Conservation (phyloP, 2,888 invertebrate genomes). For the Meandrusa payeni region DNA sequence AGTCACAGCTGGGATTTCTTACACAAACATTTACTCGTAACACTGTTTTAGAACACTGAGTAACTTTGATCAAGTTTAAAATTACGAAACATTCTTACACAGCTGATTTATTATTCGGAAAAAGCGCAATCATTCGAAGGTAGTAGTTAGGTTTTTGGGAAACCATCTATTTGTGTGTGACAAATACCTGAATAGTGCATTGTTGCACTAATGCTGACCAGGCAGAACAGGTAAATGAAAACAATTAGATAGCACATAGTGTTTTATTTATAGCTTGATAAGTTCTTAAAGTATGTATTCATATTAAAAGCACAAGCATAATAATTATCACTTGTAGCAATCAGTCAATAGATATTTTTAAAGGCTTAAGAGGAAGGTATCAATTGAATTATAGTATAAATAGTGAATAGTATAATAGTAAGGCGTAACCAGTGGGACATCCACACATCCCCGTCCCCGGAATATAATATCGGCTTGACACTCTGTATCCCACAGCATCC, state of each 20-base stretch:
- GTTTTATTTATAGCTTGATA: slow-evolving; percentile 68
- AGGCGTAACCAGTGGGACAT: slow-evolving; percentile 75
- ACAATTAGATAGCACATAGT: slow-evolving; percentile 54
- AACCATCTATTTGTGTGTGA: too few species aligned
- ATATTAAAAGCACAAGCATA: slow-evolving; percentile 79
- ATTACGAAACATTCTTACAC: too few species aligned
- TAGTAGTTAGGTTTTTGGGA: too few species aligned
- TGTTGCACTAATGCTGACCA: too few species aligned
- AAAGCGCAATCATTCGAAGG: too few species aligned
- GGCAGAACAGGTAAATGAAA: slow-evolving; percentile 34
- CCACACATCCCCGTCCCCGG: slow-evolving; percentile 54
- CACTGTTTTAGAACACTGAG: too few species aligned
- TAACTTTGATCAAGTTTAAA: too few species aligned
- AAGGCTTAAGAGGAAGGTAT: slow-evolving; percentile 70
- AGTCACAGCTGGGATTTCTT: too few species aligned
- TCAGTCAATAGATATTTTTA: slow-evolving; percentile 72
- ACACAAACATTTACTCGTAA: too few species aligned
- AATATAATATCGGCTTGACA: slow-evolving; percentile 41
- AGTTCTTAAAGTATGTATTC: slow-evolving; percentile 65
- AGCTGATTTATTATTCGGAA: too few species aligned
- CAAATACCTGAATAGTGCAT: too few species aligned
- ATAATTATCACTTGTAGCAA: slow-evolving; percentile 68
- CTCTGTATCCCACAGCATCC: slow-evolving; percentile 50
- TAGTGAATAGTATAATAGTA: slow-evolving; percentile 37
- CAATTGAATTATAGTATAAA: slow-evolving; percentile 40